Base-by-base conservation (phyloP, 2,888 invertebrate species). In the Pegoplata infirma region DNA sequence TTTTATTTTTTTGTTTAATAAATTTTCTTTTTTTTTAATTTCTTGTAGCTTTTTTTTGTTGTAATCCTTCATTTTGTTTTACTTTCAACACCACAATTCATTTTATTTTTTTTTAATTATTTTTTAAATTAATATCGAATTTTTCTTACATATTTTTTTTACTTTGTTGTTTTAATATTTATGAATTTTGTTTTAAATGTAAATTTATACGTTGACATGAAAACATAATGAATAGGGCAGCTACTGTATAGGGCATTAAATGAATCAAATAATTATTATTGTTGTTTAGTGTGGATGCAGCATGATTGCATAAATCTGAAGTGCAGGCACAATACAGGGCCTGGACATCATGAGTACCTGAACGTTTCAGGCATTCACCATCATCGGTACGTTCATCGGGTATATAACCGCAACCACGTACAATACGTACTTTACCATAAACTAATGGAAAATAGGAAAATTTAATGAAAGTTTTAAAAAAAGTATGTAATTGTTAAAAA, bases 351-450 rank as follows among this genome's bases (percentile, higher is more conserved):
- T 94, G 94, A 14, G 93, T 95, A 36, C 96, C 96, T 12, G 92
- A 91, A 78, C 94, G 92, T 82, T 91, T 91, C 81, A 93, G 88
- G 86, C 96, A 96, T 5, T 91, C 90, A 76, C 91, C 91, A 83
- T 92, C 91, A 83, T 92, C 92, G 55, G 84, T 84, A 64, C 89
- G 90, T 3, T 90, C 91, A 81, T 95, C 94, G 19, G 91, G 91
- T 58, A 96, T 90, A 89, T 94, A 96, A 2, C 96, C 96, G 84
- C 96, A 97, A 74, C 93, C 92, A 44, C 96, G 93, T 4, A 96
- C 93, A n/a, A 96, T 91, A 44, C 96, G 93, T 10, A 91, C 89
- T 87, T 94, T 93, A 5, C 94, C 94, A 86, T 94, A 92, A 81
- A 95, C 96, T 96, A 91, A 32, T 32, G 2, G 32, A 32, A 32